Evolutionary conservation across 1,140 invertebrate genomes (phyloP), one percentile per base, ranked within the genome.

Genomic region (Drosophila equinoxialis): DNA sequence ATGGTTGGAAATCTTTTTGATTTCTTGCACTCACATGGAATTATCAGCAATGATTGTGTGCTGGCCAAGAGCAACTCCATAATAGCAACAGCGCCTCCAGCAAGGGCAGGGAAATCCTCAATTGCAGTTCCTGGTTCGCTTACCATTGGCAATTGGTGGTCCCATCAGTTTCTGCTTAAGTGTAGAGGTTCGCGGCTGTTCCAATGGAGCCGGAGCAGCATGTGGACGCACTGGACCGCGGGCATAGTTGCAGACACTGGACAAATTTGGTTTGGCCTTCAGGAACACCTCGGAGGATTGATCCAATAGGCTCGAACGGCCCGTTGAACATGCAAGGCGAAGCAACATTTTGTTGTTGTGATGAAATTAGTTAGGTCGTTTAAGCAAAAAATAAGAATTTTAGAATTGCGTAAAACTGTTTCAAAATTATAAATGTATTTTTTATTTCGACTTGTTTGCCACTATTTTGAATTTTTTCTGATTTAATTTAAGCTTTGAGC

Each of bases 51-150:
- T 95, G 71, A 97, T 97, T 69, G 95, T 93, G 90, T 96, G 94
- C 71, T 95, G 95, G 17, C 96, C 96, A 65, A 98, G 90, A 63
- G 98, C 97, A 30, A 99, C 93, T 42, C 98, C 98, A 94, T 99
- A 99, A 92, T 96, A 99, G 91, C 97, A n/a, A 94, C 95, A 42
- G 98, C 96, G 39, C 96, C 98, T 45, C 98, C 98, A 77, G 97
- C 97, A 10, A 98, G 92, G 30, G 96, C 95, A 69, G 97, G 13
- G 7, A 42, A 10, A 13, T 41, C 6, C 1, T 23, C 8, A 20
- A 41, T 3, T 30, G 7, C 10, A 13, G n/a, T 26, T 1, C 6
- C 26, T 6, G 17, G 2, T 59, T 13, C 11, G 55, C 64, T 59
- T 69, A 92, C 90, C 91, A 70, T 92, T 91, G 58, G 74, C 90